Conservation (phyloP, 2,888 invertebrate genomes). For the Selenia dentaria region DNA sequence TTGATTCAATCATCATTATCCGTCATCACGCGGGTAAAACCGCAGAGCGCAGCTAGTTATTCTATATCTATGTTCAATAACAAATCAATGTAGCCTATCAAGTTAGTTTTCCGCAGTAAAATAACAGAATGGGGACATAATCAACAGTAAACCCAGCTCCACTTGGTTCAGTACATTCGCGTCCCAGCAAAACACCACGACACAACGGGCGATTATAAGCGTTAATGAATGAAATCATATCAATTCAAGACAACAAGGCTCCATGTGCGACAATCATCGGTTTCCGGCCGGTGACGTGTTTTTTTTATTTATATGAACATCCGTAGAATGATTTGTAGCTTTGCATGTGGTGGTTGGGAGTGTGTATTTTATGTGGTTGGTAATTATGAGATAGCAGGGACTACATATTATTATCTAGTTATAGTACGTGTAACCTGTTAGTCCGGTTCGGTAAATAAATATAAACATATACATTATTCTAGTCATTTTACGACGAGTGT, state of each 20-base stretch:
- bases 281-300: constrained; percentile 45
- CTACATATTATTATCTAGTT: too few species aligned
- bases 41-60: too few species aligned
- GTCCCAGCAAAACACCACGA: constrained; percentile 7
- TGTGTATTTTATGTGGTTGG: background rate
- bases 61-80: too few species aligned
- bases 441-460: too few species aligned
- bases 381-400: too few species aligned
- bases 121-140: background rate
- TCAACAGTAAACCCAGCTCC: background rate
- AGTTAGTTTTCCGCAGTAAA: too few species aligned
- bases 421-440: too few species aligned
- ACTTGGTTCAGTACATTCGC: constrained; percentile 1
- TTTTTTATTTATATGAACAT: constrained; percentile 31
- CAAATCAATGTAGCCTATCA: too few species aligned
- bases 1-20: too few species aligned
- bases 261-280: constrained; percentile 53
- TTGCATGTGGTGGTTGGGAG: constrained; percentile 26
- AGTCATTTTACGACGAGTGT: too few species aligned
- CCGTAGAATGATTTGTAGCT: constrained; percentile 42
- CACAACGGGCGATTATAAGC: constrained; percentile 42
- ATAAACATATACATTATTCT: too few species aligned
- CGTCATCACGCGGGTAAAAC: too few species aligned
- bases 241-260: constrained; percentile 60
- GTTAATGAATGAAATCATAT: constrained; percentile 72